Conservation (phyloP, 1,140 invertebrate species). For the Arion vulgaris region DNA sequence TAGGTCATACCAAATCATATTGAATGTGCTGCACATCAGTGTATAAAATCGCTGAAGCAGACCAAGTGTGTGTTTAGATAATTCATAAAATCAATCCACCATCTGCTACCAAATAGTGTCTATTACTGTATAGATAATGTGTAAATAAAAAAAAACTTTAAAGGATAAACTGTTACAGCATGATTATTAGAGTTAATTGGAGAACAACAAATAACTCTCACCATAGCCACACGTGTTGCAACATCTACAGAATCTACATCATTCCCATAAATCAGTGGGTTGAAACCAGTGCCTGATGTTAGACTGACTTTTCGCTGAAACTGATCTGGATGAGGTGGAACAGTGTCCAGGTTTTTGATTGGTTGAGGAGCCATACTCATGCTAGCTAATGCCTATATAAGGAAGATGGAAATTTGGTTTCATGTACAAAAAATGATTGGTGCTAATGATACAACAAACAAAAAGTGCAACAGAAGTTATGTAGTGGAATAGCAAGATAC, state of each 20-base stretch:
- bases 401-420: too few species aligned
- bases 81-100: neutral
- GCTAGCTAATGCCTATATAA: constrained; percentile 72
- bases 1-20: too few species aligned
- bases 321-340: constrained; percentile 70
- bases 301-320: constrained; percentile 75
- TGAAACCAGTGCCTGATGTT: constrained; percentile 74
- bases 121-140: too few species aligned
- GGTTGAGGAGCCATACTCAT: constrained; percentile 76
- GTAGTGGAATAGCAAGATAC: constrained; percentile 7
- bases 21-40: too few species aligned
- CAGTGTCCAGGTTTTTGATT: constrained; percentile 74
- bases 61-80: too few species aligned
- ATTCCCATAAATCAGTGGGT: constrained; percentile 94
- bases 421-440: neutral
- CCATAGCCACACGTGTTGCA: constrained; percentile 98
- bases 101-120: too few species aligned
- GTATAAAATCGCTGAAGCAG: too few species aligned
- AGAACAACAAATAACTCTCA: too few species aligned
- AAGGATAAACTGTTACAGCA: too few species aligned
- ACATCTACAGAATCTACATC: constrained; percentile 98
- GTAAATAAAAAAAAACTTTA: too few species aligned
- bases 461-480: constrained; percentile 22
- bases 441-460: neutral
- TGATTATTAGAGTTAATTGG: too few species aligned